Evolutionary conservation across 2,888 invertebrate genomes (phyloP), one percentile per base, ranked within the genome.

Genomic region (Epistrophella euchroma): DNA sequence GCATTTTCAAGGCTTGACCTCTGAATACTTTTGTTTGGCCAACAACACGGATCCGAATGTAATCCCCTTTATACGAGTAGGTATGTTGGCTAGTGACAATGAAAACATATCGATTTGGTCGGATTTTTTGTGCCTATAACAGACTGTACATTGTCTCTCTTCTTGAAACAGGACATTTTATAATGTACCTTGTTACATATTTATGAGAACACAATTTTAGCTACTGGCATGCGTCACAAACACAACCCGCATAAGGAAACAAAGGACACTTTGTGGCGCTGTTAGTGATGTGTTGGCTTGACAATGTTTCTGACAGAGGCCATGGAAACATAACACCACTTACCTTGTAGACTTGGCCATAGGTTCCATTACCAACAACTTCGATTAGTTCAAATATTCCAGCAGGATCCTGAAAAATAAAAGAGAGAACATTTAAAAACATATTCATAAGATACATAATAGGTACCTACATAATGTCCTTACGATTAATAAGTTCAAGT

Each of bases 321-420:
- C 52, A 71, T 68, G 40, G 58, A 43, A 62, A 70, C 28, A 50
- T 55, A 64, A 28, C 72, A 77, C 64, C 47, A 90, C 93, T 93
- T 93, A 98, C 98, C 97, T 99, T 99, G 93, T 99, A 99, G 81
- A 99, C 99, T 94, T 99, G 99, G 89, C 99, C 99, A 94, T 99
- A 99, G 74, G 99, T 99, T 91, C 99, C 99, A 97, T 99, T 99
- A 92, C 99, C 99, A 89, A 99, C 99, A 88, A 99, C 99, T 95
- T 99, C 99, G 92, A 99, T 99, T 88, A 99, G 95, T 93, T 99
- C 99, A 94, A 99, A 99, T 93, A 99, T 99, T 90, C 99, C 99
- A 93, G 99, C 99, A 88, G 99, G 99, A 94, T 99, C 99, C 99
- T 99, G 95, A 90, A 95, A 90, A 88, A 90, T 91, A 90, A 88